A percentile compares a stretch with the other conserved stretches of the same genome.
These are phyloP conservation scores for Trematocara zebra DNA, from an alignment of 2,113 vertebrate genomes.

Conservation along the genomic window DNA sequence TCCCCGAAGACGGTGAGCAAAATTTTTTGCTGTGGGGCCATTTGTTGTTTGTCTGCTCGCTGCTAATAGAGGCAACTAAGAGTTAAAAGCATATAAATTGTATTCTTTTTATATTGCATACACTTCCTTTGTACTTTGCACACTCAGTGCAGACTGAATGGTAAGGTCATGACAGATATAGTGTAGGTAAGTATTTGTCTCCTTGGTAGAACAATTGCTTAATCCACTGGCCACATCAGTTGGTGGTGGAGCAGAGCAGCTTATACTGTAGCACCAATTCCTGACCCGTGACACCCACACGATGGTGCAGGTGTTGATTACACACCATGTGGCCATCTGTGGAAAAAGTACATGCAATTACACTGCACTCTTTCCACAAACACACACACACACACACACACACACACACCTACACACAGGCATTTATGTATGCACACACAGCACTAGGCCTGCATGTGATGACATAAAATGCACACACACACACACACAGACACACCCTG, in stretches of 20 bases:
- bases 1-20: accelerated
- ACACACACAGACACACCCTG: background rate
- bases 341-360: background rate
- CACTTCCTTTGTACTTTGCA: background rate
- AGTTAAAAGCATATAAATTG: background rate
- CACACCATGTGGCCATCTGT: constrained; percentile 21
- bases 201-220: background rate
- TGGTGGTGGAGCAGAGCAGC: background rate
- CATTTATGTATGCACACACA: background rate
- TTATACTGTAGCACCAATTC: background rate
- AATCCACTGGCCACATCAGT: constrained; percentile 26
- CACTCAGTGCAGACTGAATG: background rate
- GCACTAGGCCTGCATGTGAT: background rate
- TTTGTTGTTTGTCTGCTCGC: background rate
- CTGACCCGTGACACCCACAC: constrained; percentile 23
- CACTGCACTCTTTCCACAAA: background rate
- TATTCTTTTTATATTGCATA: background rate
- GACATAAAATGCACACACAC: background rate
- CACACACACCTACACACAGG: background rate
- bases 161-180: background rate
- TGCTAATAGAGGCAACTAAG: background rate
- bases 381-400: background rate
- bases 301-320: constrained; percentile 29
- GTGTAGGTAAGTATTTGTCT: background rate
- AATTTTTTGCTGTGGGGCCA: background rate